Conservation (phyloP, 2,797 vertebrate genomes). For the Artibeus jamaicensis region DNA sequence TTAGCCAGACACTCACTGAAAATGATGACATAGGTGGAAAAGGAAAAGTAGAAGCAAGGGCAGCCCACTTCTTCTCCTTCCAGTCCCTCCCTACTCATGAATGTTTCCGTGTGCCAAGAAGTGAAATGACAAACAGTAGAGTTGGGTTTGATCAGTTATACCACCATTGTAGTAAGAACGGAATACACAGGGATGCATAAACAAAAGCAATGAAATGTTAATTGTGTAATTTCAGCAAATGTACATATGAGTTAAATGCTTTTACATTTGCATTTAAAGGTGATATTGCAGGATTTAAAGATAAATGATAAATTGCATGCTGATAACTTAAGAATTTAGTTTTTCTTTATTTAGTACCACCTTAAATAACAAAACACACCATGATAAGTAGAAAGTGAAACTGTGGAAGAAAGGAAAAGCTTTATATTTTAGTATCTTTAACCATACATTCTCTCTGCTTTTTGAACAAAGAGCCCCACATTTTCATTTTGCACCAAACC, state of each 20-base stretch:
- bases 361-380: slow-evolving; percentile 21
- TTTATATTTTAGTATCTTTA: neutral
- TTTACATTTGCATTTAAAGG: slow-evolving; percentile 14
- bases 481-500: neutral
- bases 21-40: neutral
- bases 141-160: neutral
- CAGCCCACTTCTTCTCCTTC: neutral
- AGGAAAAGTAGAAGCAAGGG: neutral
- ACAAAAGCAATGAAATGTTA: neutral
- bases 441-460: neutral
- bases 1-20: neutral
- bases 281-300: neutral
- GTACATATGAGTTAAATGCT: neutral
- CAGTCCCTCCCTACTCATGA: neutral
- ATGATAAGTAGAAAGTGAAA: neutral
- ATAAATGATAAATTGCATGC: neutral
- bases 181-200: neutral
- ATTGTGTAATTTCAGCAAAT: neutral
- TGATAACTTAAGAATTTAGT: neutral
- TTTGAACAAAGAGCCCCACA: neutral
- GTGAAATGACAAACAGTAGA: neutral
- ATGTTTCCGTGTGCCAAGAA: neutral
- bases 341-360: neutral
- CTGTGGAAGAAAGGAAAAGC: neutral
- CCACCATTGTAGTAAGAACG: neutral